phyloP scores from a whole-genome alignment of 2,888 invertebrate genomes.

The Heliconius hortense region DNA sequence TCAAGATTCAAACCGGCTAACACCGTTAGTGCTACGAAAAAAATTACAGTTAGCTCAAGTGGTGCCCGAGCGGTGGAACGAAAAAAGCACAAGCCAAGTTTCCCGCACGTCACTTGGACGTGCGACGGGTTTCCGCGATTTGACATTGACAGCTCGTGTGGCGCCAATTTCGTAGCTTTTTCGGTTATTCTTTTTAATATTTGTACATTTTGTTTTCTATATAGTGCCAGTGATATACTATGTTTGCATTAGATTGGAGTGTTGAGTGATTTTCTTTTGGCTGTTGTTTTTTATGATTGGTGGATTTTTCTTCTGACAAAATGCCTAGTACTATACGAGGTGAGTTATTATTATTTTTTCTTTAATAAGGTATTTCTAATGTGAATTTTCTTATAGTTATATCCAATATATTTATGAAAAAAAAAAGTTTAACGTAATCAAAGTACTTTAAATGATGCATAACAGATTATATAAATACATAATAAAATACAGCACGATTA shows the following conservation, averaged over 20 bases:
- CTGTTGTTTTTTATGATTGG: slow-evolving; percentile 45
- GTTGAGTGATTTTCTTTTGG: slow-evolving; percentile 45
- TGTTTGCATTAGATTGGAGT: slow-evolving; percentile 45
- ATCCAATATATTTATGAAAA: neutral
- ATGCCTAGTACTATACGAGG: slow-evolving; percentile 81
- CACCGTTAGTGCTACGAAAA: slow-evolving; percentile 77
- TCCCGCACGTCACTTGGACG: slow-evolving; percentile 72
- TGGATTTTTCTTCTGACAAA: slow-evolving; percentile 63
- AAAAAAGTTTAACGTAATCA: neutral
- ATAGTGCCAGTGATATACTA: slow-evolving; percentile 42
- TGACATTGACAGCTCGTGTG: slow-evolving; percentile 62
- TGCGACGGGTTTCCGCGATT: slow-evolving; percentile 50
- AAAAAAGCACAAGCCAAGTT: slow-evolving; percentile 74
- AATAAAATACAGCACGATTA: neutral
- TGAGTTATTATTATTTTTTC: slow-evolving; percentile 50
- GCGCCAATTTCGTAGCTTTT: slow-evolving; percentile 48
- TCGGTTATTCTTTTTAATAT: neutral
- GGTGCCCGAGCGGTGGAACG: slow-evolving; percentile 62
- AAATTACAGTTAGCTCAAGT: slow-evolving; percentile 73
- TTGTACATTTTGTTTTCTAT: neutral
- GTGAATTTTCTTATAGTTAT: neutral
- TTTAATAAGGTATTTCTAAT: neutral
- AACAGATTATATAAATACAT: slow-evolving; percentile 15
- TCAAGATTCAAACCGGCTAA: slow-evolving; percentile 69
- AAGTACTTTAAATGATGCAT: slow-evolving; percentile 6